Conservation (phyloP, 2,888 invertebrate species). For the Acleris cristana region DNA sequence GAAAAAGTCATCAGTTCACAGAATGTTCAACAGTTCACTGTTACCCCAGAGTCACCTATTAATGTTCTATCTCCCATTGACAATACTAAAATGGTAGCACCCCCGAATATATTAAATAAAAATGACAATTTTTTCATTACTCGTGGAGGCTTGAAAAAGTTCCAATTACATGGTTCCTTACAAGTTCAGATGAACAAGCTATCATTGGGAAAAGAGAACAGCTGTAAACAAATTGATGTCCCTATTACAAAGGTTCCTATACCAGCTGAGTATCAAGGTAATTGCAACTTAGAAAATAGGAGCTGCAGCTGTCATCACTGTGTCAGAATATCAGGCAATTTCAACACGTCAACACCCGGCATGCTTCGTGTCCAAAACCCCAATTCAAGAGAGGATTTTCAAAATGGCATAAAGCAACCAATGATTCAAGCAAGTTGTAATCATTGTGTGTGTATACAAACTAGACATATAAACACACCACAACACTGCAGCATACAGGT, state of each 20-base stretch:
- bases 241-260: constrained; percentile 2
- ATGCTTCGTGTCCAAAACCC: neutral
- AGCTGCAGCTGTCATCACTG: constrained; percentile 67
- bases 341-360: constrained; percentile 29
- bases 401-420: neutral
- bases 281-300: constrained; percentile 35
- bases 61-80: constrained; percentile 51
- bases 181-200: constrained; percentile 53
- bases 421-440: constrained; percentile 10
- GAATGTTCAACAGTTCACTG: constrained; percentile 18
- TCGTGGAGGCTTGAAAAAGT: constrained; percentile 57
- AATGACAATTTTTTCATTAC: constrained; percentile 69
- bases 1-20: neutral
- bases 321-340: constrained; percentile 43
- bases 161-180: constrained; percentile 48
- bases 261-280: neutral
- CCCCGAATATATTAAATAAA: constrained; percentile 55
- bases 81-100: constrained; percentile 46
- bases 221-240: constrained; percentile 45
- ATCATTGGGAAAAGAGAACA: constrained; percentile 64
- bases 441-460: constrained; percentile 22
- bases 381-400: neutral
- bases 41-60: constrained; percentile 29
- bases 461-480: constrained; percentile 14
- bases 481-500: constrained; percentile 14